Conservation (phyloP, 2,888 invertebrate genomes). For the Adelphocoris suturalis region DNA sequence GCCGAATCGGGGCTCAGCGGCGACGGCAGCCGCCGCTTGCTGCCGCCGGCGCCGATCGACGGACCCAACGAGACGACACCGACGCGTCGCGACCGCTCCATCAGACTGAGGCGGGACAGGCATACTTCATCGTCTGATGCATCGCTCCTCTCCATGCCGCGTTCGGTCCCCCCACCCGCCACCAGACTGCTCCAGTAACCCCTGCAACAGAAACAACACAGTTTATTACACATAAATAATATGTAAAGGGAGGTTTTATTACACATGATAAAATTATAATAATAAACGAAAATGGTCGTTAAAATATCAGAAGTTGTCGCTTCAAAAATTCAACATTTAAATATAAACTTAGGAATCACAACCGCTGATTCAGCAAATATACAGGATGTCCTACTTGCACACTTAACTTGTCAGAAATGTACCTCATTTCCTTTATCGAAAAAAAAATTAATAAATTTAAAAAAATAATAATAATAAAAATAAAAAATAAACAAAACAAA, state of each 20-base stretch:
- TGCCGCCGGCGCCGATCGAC: slow-evolving; percentile 58
- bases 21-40: slow-evolving; percentile 64
- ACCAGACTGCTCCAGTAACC: slow-evolving; percentile 73
- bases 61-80: slow-evolving; percentile 64
- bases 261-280: background rate
- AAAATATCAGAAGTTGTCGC: too few species aligned
- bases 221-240: background rate
- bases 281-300: too few species aligned
- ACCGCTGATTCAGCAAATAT: too few species aligned
- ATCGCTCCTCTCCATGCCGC: slow-evolving; percentile 85
- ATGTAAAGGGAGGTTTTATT: background rate
- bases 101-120: slow-evolving; percentile 58
- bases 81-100: slow-evolving; percentile 77
- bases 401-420: too few species aligned
- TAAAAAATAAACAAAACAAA: too few species aligned
- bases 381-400: too few species aligned
- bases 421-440: too few species aligned
- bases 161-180: slow-evolving; percentile 73
- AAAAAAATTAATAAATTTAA: too few species aligned
- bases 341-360: too few species aligned
- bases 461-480: too few species aligned
- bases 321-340: too few species aligned
- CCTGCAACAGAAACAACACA: slow-evolving; percentile 66
- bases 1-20: slow-evolving; percentile 78
- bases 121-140: slow-evolving; percentile 81